Evolutionary conservation across 2,888 invertebrate genomes (phyloP), one percentile per base, ranked within the genome.

Genomic region (Tachina fera): DNA sequence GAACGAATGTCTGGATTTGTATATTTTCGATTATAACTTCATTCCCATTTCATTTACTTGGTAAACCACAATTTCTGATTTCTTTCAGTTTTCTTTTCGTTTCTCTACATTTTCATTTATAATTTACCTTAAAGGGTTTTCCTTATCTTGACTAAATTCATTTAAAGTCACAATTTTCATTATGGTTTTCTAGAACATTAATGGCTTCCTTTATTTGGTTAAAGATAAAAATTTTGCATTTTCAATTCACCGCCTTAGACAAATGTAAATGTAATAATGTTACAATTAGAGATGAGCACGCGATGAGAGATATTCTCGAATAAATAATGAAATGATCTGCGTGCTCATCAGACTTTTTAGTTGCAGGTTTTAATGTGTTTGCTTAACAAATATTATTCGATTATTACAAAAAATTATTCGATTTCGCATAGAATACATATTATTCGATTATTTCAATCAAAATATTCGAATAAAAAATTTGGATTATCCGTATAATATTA

Each of bases 71-170:
- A 49, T 13, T 47, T 43, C 16, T 31, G 1, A n/a, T 53, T 67
- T 63, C 11, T 70, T 47, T 82, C n/a, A 31, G 45, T 67, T 63
- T 56, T 14, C 4, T 19, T 41, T 43, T 65, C 47, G 1, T 31
- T 0, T 43, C 16, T 19, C 74, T 10, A 47, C 3, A 22, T 56
- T 77, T 75, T 75, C 51, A 60, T 76, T 84, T 74, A 63, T 47
- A 22, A 63, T 75, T 79, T 79, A 82, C 60, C 70, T 71, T 65
- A 53, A 76, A 72, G 65, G 56, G 39, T 65, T 65, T 67, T 70
- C 22, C 51, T 53, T 56, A 80, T 65, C 65, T 56, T 10, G 13
- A 45, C 9, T 16, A n/a, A 67, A 53, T 45, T 43, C 3, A 53
- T 53, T 41, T 56, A n/a, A 56, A 43, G 14, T 16, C 9, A 5